Evolutionary conservation across 2,113 vertebrate genomes (phyloP), one percentile per base, ranked within the genome.

Genomic region (Jaculus jaculus): DNA sequence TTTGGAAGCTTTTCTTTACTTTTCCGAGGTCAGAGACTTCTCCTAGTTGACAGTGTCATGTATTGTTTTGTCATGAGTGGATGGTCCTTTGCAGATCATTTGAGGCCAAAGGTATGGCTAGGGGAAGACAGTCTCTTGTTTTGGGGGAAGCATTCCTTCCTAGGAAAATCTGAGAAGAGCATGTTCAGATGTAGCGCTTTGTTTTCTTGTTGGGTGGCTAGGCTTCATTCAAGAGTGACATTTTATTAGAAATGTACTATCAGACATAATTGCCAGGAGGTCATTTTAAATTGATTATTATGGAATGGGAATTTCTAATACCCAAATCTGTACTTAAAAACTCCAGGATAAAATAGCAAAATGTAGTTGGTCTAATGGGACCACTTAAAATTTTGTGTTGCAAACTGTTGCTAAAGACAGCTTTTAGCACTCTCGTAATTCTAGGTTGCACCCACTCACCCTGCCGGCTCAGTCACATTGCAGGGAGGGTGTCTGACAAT

Each of bases 351-450:
- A 90, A 96, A 77, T 26, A 88, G 21, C 71, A 80, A 32, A 92
- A 17, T 61, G 1, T 71, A 82, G 69, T 87, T 75, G 58, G n/a
- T 32, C 47, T 95, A 89, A 81, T 84, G 79, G 74, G 58, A 79
- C 51, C 34, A 80, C 63, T 89, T 89, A 84, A 73, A 94, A 87
- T 66, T 86, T 86, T 65, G 6, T 81, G 30, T 61, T 93, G 63
- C n/a, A 71, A 90, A 81, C 37, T 86, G 63, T 66, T 94, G 71
- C 51, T 42, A 84, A 96, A 85, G 86, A 95, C 39, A 77, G 69
- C 58, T 89, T 93, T 89, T 69, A 73, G 28, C 51, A 88, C 24
- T 75, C 17, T 93, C 72, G 42, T 96, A 91, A 92, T 95, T 88
- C 61, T 89, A 10, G 26, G 17, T 83, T 87, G 77, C 17, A 75